phyloP scores from a whole-genome alignment of 2,797 vertebrate species.

The Lemur catta region DNA sequence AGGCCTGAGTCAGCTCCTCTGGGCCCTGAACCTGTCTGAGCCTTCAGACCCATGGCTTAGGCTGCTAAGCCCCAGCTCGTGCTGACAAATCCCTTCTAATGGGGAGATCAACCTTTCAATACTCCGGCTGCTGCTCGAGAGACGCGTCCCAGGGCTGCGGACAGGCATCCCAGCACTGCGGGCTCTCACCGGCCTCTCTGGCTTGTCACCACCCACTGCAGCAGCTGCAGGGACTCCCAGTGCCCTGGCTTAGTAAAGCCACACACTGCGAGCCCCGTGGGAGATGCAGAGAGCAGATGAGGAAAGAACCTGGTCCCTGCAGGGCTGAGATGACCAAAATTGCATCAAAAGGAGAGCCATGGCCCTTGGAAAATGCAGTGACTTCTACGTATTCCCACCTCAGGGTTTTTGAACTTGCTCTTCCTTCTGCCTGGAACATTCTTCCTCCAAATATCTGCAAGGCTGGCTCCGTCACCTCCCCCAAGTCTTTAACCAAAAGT shows the following conservation, averaged over 20 bases:
- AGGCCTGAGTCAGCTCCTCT: conserved; percentile 76
- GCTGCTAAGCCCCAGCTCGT: conserved; percentile 68
- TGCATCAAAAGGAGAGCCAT: not conserved
- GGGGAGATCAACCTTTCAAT: conserved; percentile 79
- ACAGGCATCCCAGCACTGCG: not conserved
- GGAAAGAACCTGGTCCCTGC: not conserved
- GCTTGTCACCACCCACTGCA: not conserved
- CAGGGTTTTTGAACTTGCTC: not conserved
- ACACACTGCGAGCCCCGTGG: accelerated
- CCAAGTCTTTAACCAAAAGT: not conserved
- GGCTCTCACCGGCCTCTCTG: not conserved
- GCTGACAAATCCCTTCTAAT: conserved; percentile 78
- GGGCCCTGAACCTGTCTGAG: conserved; percentile 71
- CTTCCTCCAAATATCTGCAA: not conserved
- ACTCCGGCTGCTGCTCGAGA: not conserved
- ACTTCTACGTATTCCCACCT: not conserved
- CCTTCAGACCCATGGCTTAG: conserved; percentile 70
- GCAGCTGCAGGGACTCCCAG: not conserved
- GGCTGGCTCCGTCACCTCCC: not conserved
- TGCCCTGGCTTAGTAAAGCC: not conserved
- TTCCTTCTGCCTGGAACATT: not conserved
- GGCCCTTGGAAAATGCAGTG: not conserved
- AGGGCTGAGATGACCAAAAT: not conserved
- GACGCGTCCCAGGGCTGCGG: not conserved
- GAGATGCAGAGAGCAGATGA: not conserved